These are phyloP conservation scores for Falcunculus frontatus DNA, from an alignment of 2,113 vertebrate species.

Conservation along the genomic window DNA sequence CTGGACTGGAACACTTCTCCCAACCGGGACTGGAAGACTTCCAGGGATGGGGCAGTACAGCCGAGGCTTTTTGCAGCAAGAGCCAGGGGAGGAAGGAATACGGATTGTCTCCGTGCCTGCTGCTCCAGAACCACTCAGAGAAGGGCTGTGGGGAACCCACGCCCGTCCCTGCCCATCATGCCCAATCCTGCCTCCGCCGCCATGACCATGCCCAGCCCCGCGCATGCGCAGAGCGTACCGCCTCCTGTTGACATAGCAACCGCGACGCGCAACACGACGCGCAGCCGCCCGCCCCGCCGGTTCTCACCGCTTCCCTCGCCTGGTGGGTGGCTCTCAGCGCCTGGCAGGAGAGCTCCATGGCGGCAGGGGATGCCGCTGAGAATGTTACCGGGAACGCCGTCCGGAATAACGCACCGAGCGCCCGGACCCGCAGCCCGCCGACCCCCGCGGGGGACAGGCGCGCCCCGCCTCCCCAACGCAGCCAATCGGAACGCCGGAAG, in stretches of 20 bases:
- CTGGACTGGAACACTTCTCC: neutral
- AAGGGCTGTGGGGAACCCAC: rapidly evolving
- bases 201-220: rapidly evolving
- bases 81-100: rapidly evolving
- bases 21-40: neutral
- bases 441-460: too few relatives aligned
- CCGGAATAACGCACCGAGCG: neutral
- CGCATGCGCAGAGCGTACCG: neutral
- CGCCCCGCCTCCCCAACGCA: rapidly evolving
- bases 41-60: neutral
- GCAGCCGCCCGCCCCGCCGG: neutral
- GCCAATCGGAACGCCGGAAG: neutral
- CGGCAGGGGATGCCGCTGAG: too few relatives aligned
- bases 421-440: rapidly evolving
- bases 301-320: conserved; percentile 81
- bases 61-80: rapidly evolving
- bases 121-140: rapidly evolving
- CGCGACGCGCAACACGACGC: neutral
- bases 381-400: neutral
- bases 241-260: neutral
- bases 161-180: rapidly evolving
- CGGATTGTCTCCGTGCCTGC: rapidly evolving
- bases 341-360: conserved; percentile 81
- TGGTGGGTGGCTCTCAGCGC: conserved; percentile 71
- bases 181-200: rapidly evolving